Base-by-base conservation (phyloP, 2,888 invertebrate genomes). In the Acleris literana region DNA sequence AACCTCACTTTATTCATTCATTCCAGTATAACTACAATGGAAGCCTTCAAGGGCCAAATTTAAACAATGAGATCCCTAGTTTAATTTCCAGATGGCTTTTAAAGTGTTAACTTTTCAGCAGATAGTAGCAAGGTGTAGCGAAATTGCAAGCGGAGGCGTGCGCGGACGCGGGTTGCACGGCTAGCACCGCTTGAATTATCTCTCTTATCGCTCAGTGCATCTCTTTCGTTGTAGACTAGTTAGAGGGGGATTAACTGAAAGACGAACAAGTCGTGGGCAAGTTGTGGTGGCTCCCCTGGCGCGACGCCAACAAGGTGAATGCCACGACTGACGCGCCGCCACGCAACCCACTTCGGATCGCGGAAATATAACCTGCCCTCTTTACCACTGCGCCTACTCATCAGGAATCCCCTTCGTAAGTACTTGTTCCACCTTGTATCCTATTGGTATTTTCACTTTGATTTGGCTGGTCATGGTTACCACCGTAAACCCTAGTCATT, bases 251-350 rank as follows among this genome's bases (percentile, higher is more conserved):
- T 39, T 39, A 13, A 39, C 39, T 39, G 39, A 39, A 39, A 39
- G 13, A 39, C 39, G 39, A 39, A 44, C 44, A 44, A 44, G 44
- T 56, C 44, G 69, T 25, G 13, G 13, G 13, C 39, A 39, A 39
- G 13, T 39, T 3, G 39, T 39, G 39, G 39, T 39, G 13, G 39
- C 39, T 39, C 39, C 13, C 39, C 74, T 91, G 92, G 91, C 88
- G 71, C 56, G 54, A 71, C 71, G 90, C 92, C 92, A 92, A 92
- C 92, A 91, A 92, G 92, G 92, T 92, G 92, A 92, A 92, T 92
- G 92, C 92, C 92, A 92, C 90, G 84, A 82, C 76, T 69, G 72
- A 83, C 88, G 85, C 86, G 84, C 79, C 82, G 81, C 82, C 79
- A 80, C 80, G 81, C 87, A 88, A 87, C 88, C 86, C 88, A 89